Evolutionary conservation across 1,140 invertebrate genomes (phyloP).

Genomic region (Diprion similis): DNA sequence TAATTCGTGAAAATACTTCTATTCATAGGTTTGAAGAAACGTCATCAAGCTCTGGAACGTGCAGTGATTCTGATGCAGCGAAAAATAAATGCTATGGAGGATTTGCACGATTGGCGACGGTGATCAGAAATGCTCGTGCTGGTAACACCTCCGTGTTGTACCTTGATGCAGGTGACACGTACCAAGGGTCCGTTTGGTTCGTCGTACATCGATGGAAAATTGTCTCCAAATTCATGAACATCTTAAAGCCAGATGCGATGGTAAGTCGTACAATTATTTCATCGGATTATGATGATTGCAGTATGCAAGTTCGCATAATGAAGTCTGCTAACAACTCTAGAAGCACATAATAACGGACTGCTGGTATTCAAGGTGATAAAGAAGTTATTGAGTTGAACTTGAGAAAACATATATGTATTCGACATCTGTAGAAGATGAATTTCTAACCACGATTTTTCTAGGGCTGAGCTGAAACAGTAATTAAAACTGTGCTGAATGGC

Average conservation of each 20-base stretch:
- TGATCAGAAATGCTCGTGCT: slow-evolving; percentile 56
- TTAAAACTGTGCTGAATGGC: too few species aligned
- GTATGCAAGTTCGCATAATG: too few species aligned
- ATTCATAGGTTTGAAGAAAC: slow-evolving; percentile 76
- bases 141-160: slow-evolving; percentile 37
- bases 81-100: slow-evolving; percentile 80
- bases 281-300: too few species aligned
- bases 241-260: slow-evolving; percentile 75
- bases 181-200: slow-evolving; percentile 84
- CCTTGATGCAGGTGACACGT: slow-evolving; percentile 87
- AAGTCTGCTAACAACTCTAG: too few species aligned
- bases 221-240: slow-evolving; percentile 18
- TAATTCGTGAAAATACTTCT: too few species aligned
- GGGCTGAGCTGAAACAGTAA: too few species aligned
- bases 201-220: slow-evolving; percentile 67
- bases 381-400: too few species aligned
- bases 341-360: too few species aligned
- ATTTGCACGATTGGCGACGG: slow-evolving; percentile 75
- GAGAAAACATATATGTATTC: too few species aligned
- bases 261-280: slow-evolving; percentile 64
- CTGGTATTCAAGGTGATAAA: too few species aligned
- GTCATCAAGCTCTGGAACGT: slow-evolving; percentile 70
- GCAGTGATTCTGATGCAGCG: slow-evolving; percentile 62
- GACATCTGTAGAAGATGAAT: too few species aligned
- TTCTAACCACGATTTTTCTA: too few species aligned